Evolutionary conservation across 2,888 invertebrate species (phyloP).

Genomic region (Papilio gigon): DNA sequence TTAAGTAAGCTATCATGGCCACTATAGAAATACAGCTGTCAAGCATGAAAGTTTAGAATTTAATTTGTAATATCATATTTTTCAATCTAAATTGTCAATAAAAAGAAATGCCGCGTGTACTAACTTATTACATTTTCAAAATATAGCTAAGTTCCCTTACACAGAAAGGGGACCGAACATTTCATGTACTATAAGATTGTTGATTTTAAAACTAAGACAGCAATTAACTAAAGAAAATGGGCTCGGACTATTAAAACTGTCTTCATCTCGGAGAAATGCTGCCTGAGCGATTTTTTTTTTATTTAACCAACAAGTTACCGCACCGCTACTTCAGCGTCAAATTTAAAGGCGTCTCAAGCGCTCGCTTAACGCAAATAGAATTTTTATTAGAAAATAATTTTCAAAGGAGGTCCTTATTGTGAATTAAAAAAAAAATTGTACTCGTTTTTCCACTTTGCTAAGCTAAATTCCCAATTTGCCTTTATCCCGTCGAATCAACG

Average conservation of each 20-base stretch:
- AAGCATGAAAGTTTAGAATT: too few relatives aligned
- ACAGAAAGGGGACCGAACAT: too few relatives aligned
- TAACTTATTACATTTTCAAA: too few relatives aligned
- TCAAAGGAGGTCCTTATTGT: slow-evolving; percentile 37
- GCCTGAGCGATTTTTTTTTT: slow-evolving; percentile 1
- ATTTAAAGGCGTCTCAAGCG: slow-evolving; percentile 30
- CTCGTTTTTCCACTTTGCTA: slow-evolving; percentile 40
- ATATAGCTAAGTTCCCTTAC: too few relatives aligned
- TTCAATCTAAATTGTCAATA: too few relatives aligned
- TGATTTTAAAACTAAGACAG: neutral
- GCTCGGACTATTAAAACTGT: slow-evolving; percentile 4
- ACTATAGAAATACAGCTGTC: too few relatives aligned
- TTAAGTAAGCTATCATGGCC: neutral
- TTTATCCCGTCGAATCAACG: slow-evolving; percentile 40
- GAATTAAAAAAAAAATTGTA: slow-evolving; percentile 34
- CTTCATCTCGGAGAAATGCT: slow-evolving; percentile 1
- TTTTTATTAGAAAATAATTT: slow-evolving; percentile 39
- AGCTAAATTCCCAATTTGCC: slow-evolving; percentile 41
- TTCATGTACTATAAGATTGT: neutral
- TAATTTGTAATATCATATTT: too few relatives aligned
- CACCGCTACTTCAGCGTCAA: slow-evolving; percentile 18
- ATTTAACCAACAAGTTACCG: slow-evolving; percentile 20
- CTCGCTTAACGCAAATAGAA: slow-evolving; percentile 33
- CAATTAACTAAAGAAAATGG: slow-evolving; percentile 18
- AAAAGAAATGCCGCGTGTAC: too few relatives aligned